phyloP scores from a whole-genome alignment of 2,888 invertebrate genomes.

The Bembecia ichneumoniformis region DNA sequence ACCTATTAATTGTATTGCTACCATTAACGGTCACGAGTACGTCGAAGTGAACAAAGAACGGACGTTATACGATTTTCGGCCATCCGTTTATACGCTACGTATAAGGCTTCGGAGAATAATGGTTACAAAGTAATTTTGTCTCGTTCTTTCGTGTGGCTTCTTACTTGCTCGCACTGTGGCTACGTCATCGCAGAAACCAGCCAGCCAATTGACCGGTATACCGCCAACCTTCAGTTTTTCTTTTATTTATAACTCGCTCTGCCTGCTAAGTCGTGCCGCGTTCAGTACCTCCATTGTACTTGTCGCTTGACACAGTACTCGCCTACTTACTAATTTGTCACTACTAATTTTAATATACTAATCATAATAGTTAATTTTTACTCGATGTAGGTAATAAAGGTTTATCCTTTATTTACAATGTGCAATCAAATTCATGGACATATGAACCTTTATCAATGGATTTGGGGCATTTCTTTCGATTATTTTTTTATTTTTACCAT shows the following conservation, averaged over 20 bases:
- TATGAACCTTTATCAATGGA: too few relatives aligned
- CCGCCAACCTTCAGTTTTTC: slow-evolving; percentile 71
- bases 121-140: slow-evolving; percentile 24
- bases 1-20: slow-evolving; percentile 22
- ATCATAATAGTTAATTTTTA: too few relatives aligned
- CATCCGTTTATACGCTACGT: slow-evolving; percentile 56
- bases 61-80: slow-evolving; percentile 62
- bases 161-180: slow-evolving; percentile 31
- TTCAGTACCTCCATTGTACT: slow-evolving; percentile 16
- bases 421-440: too few relatives aligned
- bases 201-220: slow-evolving; percentile 72
- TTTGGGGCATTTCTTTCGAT: too few relatives aligned
- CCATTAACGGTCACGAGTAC: slow-evolving; percentile 33
- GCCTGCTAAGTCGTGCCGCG: slow-evolving; percentile 61
- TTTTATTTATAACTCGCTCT: slow-evolving; percentile 70
- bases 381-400: too few relatives aligned
- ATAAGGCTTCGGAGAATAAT: slow-evolving; percentile 64
- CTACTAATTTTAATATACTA: too few relatives aligned
- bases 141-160: background rate
- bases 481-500: too few relatives aligned
- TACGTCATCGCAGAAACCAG: slow-evolving; percentile 70
- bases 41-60: slow-evolving; percentile 51
- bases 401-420: too few relatives aligned
- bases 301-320: background rate
- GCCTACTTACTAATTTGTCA: background rate